Evolutionary conservation across 1,140 invertebrate genomes (phyloP).

Genomic region (Dufourea novaeangliae): DNA sequence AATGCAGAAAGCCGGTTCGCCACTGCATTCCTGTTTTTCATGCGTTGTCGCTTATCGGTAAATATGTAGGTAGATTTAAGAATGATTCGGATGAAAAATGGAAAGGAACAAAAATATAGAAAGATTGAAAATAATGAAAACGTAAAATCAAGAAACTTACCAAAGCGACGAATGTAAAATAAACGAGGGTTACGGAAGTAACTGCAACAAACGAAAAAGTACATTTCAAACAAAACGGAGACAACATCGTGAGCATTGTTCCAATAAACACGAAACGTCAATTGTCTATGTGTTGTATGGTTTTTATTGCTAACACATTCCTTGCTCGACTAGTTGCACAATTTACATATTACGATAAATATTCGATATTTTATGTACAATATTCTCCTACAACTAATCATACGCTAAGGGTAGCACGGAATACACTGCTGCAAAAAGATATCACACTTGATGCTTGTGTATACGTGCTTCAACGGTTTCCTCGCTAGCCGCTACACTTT

Average conservation of each 20-base stretch:
- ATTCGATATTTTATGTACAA: background rate
- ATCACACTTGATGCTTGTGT: background rate
- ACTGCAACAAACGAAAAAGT: conserved; percentile 60
- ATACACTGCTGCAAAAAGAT: too few species aligned
- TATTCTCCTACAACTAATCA: background rate
- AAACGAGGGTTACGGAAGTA: conserved; percentile 45
- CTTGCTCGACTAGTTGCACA: background rate
- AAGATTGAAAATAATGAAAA: background rate
- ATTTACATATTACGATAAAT: background rate
- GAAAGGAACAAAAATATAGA: background rate
- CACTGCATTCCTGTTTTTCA: too few species aligned
- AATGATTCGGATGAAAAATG: background rate
- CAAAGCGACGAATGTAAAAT: conserved; percentile 57
- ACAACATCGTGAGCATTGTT: background rate
- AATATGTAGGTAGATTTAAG: background rate
- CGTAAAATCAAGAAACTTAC: conserved; percentile 57
- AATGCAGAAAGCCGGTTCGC: background rate
- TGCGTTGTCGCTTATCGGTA: background rate
- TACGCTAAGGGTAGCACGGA: too few species aligned
- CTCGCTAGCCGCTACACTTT: background rate
- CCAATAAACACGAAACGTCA: conserved; percentile 16
- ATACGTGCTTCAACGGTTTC: background rate
- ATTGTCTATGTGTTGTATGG: background rate
- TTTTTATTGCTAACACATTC: conserved; percentile 22
- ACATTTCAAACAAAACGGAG: conserved; percentile 19